Percentiles rank a stretch among this genome's conserved stretches.
phyloP scores from a whole-genome alignment of 2,797 vertebrate species.

The Nyctibius grandis region DNA sequence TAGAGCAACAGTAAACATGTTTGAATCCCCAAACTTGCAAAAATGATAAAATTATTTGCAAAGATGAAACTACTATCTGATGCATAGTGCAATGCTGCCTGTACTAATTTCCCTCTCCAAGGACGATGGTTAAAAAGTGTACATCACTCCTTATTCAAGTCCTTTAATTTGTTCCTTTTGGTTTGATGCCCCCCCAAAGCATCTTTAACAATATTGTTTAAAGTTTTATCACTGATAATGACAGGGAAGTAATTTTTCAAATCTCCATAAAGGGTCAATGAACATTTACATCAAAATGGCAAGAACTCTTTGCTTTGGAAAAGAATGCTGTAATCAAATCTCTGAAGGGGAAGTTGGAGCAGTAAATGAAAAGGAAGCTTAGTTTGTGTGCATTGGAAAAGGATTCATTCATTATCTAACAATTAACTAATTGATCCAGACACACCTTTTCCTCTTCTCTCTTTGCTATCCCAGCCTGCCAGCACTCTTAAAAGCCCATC shows the following conservation, averaged over 20 bases:
- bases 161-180: not conserved
- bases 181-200: not conserved
- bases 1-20: not conserved
- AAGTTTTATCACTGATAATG: not conserved
- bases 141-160: not conserved
- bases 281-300: not conserved
- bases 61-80: not conserved
- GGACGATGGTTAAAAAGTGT: not conserved
- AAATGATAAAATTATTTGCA: not conserved
- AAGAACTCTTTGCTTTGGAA: not conserved
- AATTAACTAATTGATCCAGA: slow-evolving; percentile 6
- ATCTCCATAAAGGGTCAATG: not conserved
- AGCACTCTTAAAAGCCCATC: not conserved
- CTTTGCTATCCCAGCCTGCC: not conserved
- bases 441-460: slow-evolving; percentile 13
- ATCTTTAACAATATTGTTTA: not conserved
- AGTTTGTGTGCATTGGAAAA: not conserved
- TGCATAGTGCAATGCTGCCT: not conserved
- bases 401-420: not conserved
- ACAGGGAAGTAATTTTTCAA: not conserved
- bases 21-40: not conserved
- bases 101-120: not conserved
- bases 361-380: slow-evolving; percentile 18
- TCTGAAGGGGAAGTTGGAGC: not conserved
- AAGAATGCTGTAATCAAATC: not conserved